These are phyloP conservation scores for Drosophila leontia DNA, from an alignment of 1,140 invertebrate genomes.

Conservation along the genomic window DNA sequence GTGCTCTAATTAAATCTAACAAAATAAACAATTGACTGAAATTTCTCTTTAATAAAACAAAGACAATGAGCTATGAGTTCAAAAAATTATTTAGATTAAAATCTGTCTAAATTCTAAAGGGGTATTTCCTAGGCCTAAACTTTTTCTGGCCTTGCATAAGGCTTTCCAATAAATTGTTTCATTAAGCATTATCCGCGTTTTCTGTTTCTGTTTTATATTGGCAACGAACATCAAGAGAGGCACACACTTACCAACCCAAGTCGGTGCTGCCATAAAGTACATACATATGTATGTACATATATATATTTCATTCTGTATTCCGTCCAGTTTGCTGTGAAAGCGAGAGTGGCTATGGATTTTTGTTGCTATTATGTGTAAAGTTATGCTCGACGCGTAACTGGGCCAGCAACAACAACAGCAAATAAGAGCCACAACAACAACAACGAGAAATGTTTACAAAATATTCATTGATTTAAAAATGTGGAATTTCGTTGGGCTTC, in stretches of 20 bases:
- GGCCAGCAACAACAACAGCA: slow-evolving; percentile 48
- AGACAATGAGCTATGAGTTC: no score
- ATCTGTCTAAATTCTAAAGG: neutral
- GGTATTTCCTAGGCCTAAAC: neutral
- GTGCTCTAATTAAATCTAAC: neutral
- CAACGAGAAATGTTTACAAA: slow-evolving; percentile 67
- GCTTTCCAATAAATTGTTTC: slow-evolving; percentile 6
- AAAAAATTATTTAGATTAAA: neutral
- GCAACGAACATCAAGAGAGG: slow-evolving; percentile 34
- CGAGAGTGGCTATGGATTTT: slow-evolving; percentile 58
- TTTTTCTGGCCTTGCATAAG: slow-evolving; percentile 23
- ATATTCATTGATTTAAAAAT: slow-evolving; percentile 77
- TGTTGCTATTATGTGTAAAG: slow-evolving; percentile 52
- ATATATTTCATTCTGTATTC: slow-evolving; percentile 73
- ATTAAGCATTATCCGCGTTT: slow-evolving; percentile 18
- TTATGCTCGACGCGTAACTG: slow-evolving; percentile 58
- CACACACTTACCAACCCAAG: slow-evolving; percentile 21
- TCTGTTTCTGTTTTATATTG: slow-evolving; percentile 41
- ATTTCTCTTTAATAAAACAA: neutral
- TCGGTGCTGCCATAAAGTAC: neutral
- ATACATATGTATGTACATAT: neutral
- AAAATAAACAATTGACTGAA: neutral
- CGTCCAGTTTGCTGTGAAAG: slow-evolving; percentile 67
- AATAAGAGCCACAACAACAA: neutral
- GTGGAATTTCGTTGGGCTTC: slow-evolving; percentile 34